Conservation (phyloP, 2,888 invertebrate species). For the Calliphora vomitoria region DNA sequence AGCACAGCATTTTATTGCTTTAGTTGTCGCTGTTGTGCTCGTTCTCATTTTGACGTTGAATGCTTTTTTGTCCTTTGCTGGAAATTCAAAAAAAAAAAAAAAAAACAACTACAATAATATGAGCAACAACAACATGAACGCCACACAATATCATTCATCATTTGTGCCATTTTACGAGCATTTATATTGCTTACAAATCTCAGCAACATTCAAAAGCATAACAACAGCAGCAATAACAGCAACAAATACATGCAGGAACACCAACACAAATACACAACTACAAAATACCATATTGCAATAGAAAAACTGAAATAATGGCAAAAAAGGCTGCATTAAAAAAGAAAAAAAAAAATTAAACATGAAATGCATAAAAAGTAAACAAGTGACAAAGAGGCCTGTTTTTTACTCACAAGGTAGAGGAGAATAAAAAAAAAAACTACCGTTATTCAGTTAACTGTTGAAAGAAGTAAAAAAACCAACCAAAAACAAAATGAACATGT, state of each 20-base stretch:
- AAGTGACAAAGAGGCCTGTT: constrained; percentile 66
- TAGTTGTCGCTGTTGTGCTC: constrained; percentile 31
- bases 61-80: constrained; percentile 12
- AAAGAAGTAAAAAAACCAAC: background rate
- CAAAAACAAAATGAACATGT: constrained; percentile 76
- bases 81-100: constrained; percentile 1
- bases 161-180: constrained; percentile 74
- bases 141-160: constrained; percentile 72
- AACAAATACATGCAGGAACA: constrained; percentile 22
- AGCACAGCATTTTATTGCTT: constrained; percentile 48
- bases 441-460: constrained; percentile 46
- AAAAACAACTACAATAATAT: constrained; percentile 17
- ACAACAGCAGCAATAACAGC: constrained; percentile 28
- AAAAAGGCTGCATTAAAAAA: constrained; percentile 13
- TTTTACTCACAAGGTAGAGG: constrained; percentile 16
- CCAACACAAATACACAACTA: constrained; percentile 47
- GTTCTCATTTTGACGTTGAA: constrained; percentile 46
- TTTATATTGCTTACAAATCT: constrained; percentile 74
- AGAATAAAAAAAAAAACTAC: constrained; percentile 13
- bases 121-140: constrained; percentile 20
- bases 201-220: constrained; percentile 66
- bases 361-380: constrained; percentile 64
- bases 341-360: constrained; percentile 68
- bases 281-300: constrained; percentile 9
- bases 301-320: constrained; percentile 47